Evolutionary conservation across 2,888 invertebrate species (phyloP), one percentile per base, ranked within the genome.

Genomic region (Ceriagrion tenellum): DNA sequence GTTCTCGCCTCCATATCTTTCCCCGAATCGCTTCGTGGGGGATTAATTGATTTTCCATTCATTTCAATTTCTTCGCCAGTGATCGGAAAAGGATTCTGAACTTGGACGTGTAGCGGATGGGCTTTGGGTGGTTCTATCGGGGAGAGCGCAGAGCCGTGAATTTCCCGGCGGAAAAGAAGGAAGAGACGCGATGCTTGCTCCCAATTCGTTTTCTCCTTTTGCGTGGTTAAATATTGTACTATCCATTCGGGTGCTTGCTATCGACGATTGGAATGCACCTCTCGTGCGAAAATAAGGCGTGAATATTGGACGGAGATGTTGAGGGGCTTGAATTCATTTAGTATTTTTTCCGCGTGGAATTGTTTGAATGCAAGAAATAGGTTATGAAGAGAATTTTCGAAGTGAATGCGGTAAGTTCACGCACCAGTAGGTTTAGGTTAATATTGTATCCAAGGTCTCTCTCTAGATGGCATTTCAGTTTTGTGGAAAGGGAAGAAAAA

Each of bases 21-120:
- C 23, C 69, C n/a, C 69, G n/a, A n/a, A 69, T 69, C 26, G n/a
- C 69, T 69, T 69, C n/a, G 47, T 47, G 47, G 3, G 69, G 69
- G 69, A 69, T 69, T 69, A 69, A 69, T 69, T 69, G 69, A 69
- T 69, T 69, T 69, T 69, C 69, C 69, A 69, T 23, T 69, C 69
- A 69, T 69, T 26, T 69, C n/a, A 69, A 69, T 69, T n/a, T 69
- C 69, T 69, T n/a, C 69, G 10, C n/a, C 26, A n/a, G 69, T 0
- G 69, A 69, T 69, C 69, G n/a, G 26, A n/a, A 69, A 26, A n/a
- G 69, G 69, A 8, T 69, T 69, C 69, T 26, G 69, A 26, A 23
- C 12, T 10, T 26, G 69, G n/a, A 69, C n/a, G 69, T 8, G 47
- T 47, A 47, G 12, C 23, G 20, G 10, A 2, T 69, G 69, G 59